Evolutionary conservation across 2,888 invertebrate species (phyloP).

Genomic region (Lydus trimaculatus): DNA sequence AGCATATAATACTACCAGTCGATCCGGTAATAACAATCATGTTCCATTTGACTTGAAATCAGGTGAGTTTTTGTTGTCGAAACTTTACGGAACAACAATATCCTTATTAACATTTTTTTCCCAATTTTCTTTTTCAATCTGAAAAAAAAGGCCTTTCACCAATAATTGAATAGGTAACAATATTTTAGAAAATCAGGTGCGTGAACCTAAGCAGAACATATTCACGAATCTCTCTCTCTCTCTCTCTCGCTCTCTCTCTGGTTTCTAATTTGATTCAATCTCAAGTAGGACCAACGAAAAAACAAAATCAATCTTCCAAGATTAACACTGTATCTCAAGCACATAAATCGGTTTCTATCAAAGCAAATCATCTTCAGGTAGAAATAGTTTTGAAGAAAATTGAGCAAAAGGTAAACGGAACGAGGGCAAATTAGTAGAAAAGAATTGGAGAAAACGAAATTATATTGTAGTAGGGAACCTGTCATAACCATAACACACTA

Average conservation of each 20-base stretch:
- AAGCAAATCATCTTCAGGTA: neutral
- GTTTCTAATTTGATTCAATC: neutral
- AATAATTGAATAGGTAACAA: neutral
- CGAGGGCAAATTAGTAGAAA: neutral
- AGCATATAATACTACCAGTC: constrained; percentile 17
- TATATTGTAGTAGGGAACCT: neutral
- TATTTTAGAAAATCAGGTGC: neutral
- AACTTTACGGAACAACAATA: constrained; percentile 5
- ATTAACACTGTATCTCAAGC: too few species aligned
- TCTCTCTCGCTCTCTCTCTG: neutral
- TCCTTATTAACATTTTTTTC: neutral
- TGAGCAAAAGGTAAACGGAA: neutral
- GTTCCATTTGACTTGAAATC: constrained; percentile 16
- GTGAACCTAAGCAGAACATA: neutral
- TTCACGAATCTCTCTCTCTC: neutral
- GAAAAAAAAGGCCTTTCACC: neutral
- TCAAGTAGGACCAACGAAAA: neutral
- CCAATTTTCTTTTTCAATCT: neutral
- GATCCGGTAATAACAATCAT: constrained; percentile 22
- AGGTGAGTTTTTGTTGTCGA: constrained; percentile 5
- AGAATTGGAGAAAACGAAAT: neutral
- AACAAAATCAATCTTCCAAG: neutral
- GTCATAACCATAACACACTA: neutral
- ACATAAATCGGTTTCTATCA: neutral
- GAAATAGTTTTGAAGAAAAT: neutral